phyloP scores from a whole-genome alignment of 2,797 vertebrate species.

The Phalloptychus januarius region DNA sequence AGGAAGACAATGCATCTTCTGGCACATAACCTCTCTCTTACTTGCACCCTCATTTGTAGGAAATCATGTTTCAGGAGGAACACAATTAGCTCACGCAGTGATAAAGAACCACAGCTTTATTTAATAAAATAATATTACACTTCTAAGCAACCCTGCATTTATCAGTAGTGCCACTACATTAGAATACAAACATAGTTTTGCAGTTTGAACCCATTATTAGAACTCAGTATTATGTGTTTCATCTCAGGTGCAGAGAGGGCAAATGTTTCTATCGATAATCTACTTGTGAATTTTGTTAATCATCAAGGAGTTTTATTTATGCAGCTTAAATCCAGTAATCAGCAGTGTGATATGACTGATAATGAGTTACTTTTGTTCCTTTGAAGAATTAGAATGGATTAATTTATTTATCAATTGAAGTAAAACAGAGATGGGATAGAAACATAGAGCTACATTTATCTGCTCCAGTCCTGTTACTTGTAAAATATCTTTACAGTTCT shows the following conservation, averaged over 20 bases:
- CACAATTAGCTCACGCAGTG: slow-evolving; percentile 83
- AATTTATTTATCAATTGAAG: slow-evolving; percentile 6
- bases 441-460: not conserved
- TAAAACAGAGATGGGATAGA: not conserved
- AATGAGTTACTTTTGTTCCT: slow-evolving; percentile 22
- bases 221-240: not conserved
- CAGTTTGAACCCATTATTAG: slow-evolving; percentile 36
- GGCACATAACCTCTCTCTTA: slow-evolving; percentile 76
- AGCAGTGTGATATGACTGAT: slow-evolving; percentile 41
- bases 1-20: slow-evolving; percentile 82
- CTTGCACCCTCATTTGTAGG: slow-evolving; percentile 84
- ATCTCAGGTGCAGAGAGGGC: slow-evolving; percentile 3
- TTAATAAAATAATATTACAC: slow-evolving; percentile 60
- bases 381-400: slow-evolving; percentile 30
- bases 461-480: not conserved
- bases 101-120: slow-evolving; percentile 56
- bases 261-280: slow-evolving; percentile 14
- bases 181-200: slow-evolving; percentile 35
- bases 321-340: slow-evolving; percentile 13
- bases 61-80: slow-evolving; percentile 83
- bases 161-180: slow-evolving; percentile 41
- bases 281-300: slow-evolving; percentile 15
- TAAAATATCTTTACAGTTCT: no score
- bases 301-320: slow-evolving; percentile 4
- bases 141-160: slow-evolving; percentile 55